Percentiles rank a stretch among this genome's conserved stretches.
Evolutionary conservation across 2,797 vertebrate species (phyloP).

Genomic region (Harpagifer antarcticus): DNA sequence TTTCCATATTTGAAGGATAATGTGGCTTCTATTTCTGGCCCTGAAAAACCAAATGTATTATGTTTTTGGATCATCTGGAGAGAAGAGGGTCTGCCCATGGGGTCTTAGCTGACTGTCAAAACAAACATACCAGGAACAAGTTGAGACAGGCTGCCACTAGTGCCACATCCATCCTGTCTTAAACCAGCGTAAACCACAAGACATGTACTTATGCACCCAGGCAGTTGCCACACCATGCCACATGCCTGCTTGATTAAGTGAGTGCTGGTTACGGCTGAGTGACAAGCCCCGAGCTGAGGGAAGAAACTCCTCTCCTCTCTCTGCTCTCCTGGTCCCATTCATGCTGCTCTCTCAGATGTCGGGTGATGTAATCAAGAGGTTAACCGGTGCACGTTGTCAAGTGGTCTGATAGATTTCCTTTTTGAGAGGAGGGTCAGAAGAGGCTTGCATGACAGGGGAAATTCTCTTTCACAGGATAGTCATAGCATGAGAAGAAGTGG

Average conservation of each 20-base stretch:
- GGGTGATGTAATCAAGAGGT: slow-evolving; percentile 31
- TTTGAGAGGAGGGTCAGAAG: background rate
- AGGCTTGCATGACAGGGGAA: background rate
- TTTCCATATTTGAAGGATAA: slow-evolving; percentile 73
- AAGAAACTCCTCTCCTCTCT: slow-evolving; percentile 29
- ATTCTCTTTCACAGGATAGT: slow-evolving; percentile 23
- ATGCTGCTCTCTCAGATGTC: slow-evolving; percentile 32
- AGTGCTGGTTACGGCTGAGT: slow-evolving; percentile 64
- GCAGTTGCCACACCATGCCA: slow-evolving; percentile 78
- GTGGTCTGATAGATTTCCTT: slow-evolving; percentile 23
- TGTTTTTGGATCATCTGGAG: slow-evolving; percentile 74
- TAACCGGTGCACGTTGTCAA: slow-evolving; percentile 36
- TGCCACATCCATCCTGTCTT: slow-evolving; percentile 81
- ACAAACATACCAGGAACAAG: slow-evolving; percentile 83
- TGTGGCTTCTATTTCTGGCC: slow-evolving; percentile 78
- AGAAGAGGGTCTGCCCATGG: slow-evolving; percentile 64
- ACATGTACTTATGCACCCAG: slow-evolving; percentile 74
- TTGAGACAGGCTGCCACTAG: slow-evolving; percentile 75
- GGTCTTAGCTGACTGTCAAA: slow-evolving; percentile 83
- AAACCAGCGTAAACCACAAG: slow-evolving; percentile 80
- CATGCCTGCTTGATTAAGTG: slow-evolving; percentile 78
- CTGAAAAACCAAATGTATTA: slow-evolving; percentile 74
- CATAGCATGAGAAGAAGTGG: slow-evolving; percentile 25
- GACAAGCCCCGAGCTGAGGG: slow-evolving; percentile 57
- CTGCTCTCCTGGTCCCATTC: slow-evolving; percentile 21